A percentile compares a stretch with the other conserved stretches of the same genome.
Evolutionary conservation across 2,113 vertebrate genomes (phyloP).

Genomic region (Columba livia): DNA sequence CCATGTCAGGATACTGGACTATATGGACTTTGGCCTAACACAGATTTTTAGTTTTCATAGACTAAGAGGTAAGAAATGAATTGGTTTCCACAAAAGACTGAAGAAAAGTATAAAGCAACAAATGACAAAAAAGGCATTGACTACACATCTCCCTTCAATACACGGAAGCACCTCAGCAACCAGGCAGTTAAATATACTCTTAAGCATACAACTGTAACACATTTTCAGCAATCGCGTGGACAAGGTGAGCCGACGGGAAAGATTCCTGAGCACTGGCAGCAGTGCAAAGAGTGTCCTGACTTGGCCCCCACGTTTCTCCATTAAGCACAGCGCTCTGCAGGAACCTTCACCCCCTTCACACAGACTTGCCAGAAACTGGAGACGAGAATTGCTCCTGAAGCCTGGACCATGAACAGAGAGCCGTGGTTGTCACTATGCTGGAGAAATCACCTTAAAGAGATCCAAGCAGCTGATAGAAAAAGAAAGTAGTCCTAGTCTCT

Average conservation of each 20-base stretch:
- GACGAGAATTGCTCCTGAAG: neutral
- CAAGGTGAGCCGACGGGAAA: neutral
- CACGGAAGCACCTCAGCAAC: neutral
- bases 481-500: neutral
- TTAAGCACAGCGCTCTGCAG: neutral
- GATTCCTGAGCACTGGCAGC: neutral
- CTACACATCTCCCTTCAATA: neutral
- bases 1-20: neutral
- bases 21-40: neutral
- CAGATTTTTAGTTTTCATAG: neutral
- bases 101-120: neutral
- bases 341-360: neutral
- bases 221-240: neutral
- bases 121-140: neutral
- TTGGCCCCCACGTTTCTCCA: neutral
- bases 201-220: neutral
- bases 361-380: neutral
- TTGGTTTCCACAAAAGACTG: neutral
- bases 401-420: neutral
- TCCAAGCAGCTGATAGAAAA: slow-evolving; percentile 42
- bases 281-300: neutral
- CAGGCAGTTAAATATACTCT: neutral
- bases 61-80: neutral
- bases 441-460: slow-evolving; percentile 51
- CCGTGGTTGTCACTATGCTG: neutral